Base-by-base conservation (phyloP, 2,113 vertebrate species). In the Andinoacara biseriatus region DNA sequence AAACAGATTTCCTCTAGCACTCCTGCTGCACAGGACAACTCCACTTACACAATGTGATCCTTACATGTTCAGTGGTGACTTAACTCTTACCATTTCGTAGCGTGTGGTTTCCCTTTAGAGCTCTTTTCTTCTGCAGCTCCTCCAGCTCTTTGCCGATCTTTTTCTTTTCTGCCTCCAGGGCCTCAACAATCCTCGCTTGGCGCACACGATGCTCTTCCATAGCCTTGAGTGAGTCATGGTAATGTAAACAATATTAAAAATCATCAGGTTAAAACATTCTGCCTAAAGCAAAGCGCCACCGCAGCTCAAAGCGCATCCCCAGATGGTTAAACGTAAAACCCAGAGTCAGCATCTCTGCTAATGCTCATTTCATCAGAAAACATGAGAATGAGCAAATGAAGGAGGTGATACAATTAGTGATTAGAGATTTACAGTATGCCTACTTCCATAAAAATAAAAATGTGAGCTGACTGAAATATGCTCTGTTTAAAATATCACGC, bases 81-180 rank as follows among this genome's bases (percentile, higher is more conserved):
- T 38, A 72, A 38, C 54, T 82, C 83, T 82, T 82, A 95, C 95
- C 90, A 13, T 87, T 87, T 89, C 22, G 90, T 5, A 82, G 17
- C 17, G 85, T 84, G 56, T 88, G 76, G 67, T 88, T 93, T 87
- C 91, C 81, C 67, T 93, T 94, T 10, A 93, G 49, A 13, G 89
- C 87, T 60, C 56, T 94, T 24, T 91, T 96, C 86, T 94, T 96
- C 91, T 98, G 97, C 58, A 99, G 95, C 26, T 84, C 90, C 2
- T 95, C 89, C 33, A 99, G 96, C 93, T 99, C 97, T 90, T 91
- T 93, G 60, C 95, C 91, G 69, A 99, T 97, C 92, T 98, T 99
- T 85, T 86, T 97, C 82, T 99, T 99, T 91, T 99, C 98, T 0
- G 89, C 94, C 90, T 99, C 98, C 86, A 99, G 91, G 58, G 97